Evolutionary conservation across 2,888 invertebrate species (phyloP).

Genomic region (Tryphoninae sp.): DNA sequence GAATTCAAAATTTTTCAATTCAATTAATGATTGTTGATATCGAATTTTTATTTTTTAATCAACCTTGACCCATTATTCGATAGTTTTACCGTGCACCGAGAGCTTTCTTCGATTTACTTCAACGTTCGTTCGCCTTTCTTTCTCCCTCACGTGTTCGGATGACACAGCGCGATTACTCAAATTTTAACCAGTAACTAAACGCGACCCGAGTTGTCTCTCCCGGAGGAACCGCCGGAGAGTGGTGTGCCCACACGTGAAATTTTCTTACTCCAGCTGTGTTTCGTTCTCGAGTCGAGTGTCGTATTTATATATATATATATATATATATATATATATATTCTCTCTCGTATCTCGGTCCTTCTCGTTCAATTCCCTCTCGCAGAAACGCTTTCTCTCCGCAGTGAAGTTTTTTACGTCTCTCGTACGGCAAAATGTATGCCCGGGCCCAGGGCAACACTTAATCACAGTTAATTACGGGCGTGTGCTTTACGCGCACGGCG

Average conservation of each 20-base stretch:
- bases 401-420: constrained; percentile 70
- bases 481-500: constrained; percentile 65
- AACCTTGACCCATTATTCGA: not conserved
- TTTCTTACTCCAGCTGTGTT: constrained; percentile 48
- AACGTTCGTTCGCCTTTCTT: constrained; percentile 11
- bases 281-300: constrained; percentile 26
- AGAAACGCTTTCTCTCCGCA: constrained; percentile 50
- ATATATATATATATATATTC: constrained; percentile 11
- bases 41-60: not conserved
- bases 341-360: not conserved
- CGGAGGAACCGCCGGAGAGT: not conserved
- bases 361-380: constrained; percentile 27
- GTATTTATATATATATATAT: not conserved
- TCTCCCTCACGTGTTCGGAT: constrained; percentile 66
- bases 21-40: too few relatives aligned
- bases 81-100: not conserved
- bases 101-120: not conserved
- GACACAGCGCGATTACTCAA: constrained; percentile 73
- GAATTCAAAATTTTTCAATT: too few relatives aligned
- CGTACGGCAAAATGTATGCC: constrained; percentile 66
- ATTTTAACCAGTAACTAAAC: constrained; percentile 53
- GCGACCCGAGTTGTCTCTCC: constrained; percentile 34
- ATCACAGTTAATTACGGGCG: constrained; percentile 78
- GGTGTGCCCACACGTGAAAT: constrained; percentile 32
- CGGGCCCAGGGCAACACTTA: constrained; percentile 73